These are phyloP conservation scores for Enteromius treurensis DNA, from an alignment of 2,797 vertebrate species.

Conservation along the genomic window DNA sequence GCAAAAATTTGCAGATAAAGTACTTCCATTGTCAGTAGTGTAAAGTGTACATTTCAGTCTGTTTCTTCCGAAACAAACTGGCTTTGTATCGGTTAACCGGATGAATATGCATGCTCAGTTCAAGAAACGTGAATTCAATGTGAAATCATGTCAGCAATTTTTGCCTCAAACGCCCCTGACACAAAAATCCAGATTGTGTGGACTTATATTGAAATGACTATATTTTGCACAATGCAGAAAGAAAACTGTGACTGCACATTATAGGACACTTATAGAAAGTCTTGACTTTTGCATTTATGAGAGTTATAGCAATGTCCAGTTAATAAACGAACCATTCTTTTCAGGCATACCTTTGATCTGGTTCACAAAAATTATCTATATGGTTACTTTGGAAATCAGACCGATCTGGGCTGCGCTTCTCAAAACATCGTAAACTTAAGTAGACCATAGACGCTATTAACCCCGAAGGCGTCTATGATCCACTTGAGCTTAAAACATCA, in stretches of 20 bases:
- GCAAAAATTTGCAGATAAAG: not conserved
- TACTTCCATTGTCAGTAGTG: not conserved
- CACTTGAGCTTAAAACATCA: not conserved
- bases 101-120: not conserved
- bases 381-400: not conserved
- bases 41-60: not conserved
- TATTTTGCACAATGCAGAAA: not conserved
- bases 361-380: not conserved
- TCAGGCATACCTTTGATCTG: not conserved
- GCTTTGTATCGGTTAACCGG: not conserved
- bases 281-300: not conserved
- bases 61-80: not conserved
- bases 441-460: not conserved
- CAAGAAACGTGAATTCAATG: not conserved
- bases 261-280: not conserved
- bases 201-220: not conserved
- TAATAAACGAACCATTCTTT: not conserved
- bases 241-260: not conserved
- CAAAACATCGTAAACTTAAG: not conserved
- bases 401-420: not conserved
- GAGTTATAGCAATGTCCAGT: not conserved
- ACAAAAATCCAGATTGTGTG: not conserved
- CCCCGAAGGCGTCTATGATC: not conserved
- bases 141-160: not conserved
- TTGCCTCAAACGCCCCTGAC: not conserved